Evolutionary conservation across 2,797 vertebrate genomes (phyloP).

Genomic region (Chrysocyon brachyurus): DNA sequence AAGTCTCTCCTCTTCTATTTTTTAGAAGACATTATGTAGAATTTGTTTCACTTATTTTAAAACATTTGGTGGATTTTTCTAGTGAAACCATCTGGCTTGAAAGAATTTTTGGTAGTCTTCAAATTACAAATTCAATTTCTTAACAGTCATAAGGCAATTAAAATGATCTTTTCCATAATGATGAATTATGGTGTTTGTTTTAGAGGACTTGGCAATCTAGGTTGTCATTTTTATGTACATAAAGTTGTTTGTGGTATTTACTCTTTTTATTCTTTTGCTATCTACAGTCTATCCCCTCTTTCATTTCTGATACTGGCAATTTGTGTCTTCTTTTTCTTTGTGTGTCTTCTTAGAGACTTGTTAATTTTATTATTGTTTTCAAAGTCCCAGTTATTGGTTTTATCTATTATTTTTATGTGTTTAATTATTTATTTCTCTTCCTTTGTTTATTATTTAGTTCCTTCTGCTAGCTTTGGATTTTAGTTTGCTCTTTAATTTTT

Average conservation of each 20-base stretch:
- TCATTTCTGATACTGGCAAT: not conserved
- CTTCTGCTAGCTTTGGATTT: not conserved
- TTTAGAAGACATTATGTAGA: conserved; percentile 27
- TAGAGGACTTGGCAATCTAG: not conserved
- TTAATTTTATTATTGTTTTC: not conserved
- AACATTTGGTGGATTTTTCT: conserved; percentile 39
- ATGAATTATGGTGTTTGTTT: not conserved
- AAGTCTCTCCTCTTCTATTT: conserved; percentile 1
- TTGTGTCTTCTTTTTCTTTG: not conserved
- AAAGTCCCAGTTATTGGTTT: not conserved
- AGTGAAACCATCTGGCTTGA: conserved; percentile 20
- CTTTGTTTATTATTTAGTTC: not conserved
- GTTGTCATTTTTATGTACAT: not conserved
- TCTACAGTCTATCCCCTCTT: not conserved
- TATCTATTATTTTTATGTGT: not conserved
- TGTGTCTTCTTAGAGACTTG: not conserved
- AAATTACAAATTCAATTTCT: conserved; percentile 43
- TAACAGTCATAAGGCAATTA: conserved; percentile 5
- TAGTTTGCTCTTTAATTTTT: not conserved
- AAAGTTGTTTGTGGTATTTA: not conserved
- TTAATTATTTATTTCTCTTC: not conserved
- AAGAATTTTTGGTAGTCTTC: conserved; percentile 15
- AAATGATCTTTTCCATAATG: not conserved
- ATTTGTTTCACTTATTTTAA: conserved; percentile 58
- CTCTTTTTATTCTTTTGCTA: not conserved